These are phyloP conservation scores for Parnassius orleans DNA, from an alignment of 2,888 invertebrate species.

Conservation along the genomic window DNA sequence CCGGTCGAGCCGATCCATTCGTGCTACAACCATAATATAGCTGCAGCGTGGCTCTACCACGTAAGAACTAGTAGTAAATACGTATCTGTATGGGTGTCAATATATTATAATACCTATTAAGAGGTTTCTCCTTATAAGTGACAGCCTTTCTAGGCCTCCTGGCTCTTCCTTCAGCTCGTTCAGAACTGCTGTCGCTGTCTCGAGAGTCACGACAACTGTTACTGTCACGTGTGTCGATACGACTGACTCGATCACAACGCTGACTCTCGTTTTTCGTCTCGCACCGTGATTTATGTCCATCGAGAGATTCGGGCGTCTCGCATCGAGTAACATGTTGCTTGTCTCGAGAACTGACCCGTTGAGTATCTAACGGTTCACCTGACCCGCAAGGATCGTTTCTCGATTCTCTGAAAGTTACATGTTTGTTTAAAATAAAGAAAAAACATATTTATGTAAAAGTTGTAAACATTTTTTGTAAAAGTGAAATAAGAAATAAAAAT, in stretches of 20 bases:
- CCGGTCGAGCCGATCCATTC: too few relatives aligned
- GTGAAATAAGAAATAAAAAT: too few relatives aligned
- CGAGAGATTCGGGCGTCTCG: conserved; percentile 20
- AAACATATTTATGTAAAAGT: too few relatives aligned
- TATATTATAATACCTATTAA: conserved; percentile 51
- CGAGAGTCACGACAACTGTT: conserved; percentile 5
- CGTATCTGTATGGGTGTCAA: too few relatives aligned
- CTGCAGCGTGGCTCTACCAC: too few relatives aligned
- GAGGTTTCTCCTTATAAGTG: conserved; percentile 67
- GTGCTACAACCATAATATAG: too few relatives aligned
- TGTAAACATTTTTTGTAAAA: too few relatives aligned
- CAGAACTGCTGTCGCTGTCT: conserved; percentile 36
- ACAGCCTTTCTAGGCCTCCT: conserved; percentile 53
- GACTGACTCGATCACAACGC: conserved; percentile 36
- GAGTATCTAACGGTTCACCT: neutral
- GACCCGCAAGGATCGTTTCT: conserved; percentile 1
- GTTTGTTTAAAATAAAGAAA: too few relatives aligned
- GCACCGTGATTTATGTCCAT: conserved; percentile 23
- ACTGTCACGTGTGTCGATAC: conserved; percentile 30
- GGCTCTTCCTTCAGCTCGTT: conserved; percentile 43
- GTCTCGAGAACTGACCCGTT: neutral
- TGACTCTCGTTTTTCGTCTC: neutral
- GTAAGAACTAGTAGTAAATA: too few relatives aligned
- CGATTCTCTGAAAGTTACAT: conserved; percentile 25
- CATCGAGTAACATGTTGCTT: conserved; percentile 2